A percentile compares a stretch with the other conserved stretches of the same genome.
Evolutionary conservation across 2,797 vertebrate genomes (phyloP).

Genomic region (Spheniscus humboldti): DNA sequence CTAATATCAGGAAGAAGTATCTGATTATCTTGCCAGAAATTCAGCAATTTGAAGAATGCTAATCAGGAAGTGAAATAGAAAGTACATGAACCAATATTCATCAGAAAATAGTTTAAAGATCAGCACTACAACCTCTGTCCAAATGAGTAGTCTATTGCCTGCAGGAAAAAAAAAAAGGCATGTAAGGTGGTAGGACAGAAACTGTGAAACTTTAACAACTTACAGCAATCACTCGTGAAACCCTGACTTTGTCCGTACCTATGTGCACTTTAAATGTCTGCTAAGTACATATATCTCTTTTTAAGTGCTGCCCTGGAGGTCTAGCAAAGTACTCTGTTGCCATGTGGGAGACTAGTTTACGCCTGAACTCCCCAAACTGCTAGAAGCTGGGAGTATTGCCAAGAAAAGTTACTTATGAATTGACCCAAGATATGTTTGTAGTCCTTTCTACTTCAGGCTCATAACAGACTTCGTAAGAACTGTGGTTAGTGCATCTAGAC

Average conservation of each 20-base stretch:
- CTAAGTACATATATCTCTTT: not conserved
- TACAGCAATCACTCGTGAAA: not conserved
- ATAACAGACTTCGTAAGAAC: slow-evolving; percentile 64
- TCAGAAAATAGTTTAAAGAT: not conserved
- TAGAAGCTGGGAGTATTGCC: slow-evolving; percentile 36
- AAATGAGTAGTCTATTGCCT: not conserved
- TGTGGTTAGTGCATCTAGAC: slow-evolving; percentile 58
- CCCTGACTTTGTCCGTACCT: not conserved
- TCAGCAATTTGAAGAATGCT: not conserved
- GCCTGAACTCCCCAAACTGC: not conserved
- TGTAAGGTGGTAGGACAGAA: not conserved
- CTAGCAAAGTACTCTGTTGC: not conserved
- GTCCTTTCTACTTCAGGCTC: slow-evolving; percentile 54
- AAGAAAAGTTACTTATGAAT: slow-evolving; percentile 25
- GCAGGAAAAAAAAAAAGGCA: not conserved
- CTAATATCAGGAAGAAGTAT: not conserved
- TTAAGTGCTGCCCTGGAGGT: not conserved
- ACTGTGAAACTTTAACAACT: not conserved
- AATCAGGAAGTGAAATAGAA: slow-evolving; percentile 25
- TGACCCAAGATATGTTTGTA: slow-evolving; percentile 36
- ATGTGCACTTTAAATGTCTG: not conserved
- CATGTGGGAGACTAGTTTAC: not conserved
- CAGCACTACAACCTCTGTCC: not conserved
- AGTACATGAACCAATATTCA: not conserved
- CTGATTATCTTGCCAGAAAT: slow-evolving; percentile 19